Conservation (phyloP, 2,888 invertebrate species). For the Athalia cordata region DNA sequence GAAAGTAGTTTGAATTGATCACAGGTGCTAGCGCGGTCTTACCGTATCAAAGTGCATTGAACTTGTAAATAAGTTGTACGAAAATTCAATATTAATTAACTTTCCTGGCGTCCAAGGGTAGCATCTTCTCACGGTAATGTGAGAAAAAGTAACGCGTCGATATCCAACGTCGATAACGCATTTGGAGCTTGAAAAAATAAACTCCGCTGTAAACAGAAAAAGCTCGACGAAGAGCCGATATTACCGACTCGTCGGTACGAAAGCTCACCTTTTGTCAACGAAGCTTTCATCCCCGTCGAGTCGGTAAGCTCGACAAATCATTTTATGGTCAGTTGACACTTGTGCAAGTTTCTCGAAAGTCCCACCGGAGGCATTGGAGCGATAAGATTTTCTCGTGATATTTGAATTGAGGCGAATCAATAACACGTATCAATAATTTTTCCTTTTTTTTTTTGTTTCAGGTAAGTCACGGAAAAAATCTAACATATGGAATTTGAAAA, state of each 20-base stretch:
- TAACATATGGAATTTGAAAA: too few relatives aligned
- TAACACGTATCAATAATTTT: background rate
- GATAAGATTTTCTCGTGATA: too few relatives aligned
- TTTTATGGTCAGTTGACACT: background rate
- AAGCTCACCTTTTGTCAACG: background rate
- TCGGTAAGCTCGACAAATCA: constrained; percentile 20
- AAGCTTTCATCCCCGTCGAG: constrained; percentile 2
- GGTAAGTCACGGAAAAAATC: constrained; percentile 13
- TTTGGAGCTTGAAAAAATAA: background rate
- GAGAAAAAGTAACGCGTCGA: background rate
- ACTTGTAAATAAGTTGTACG: constrained; percentile 8
- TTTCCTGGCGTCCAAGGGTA: background rate
- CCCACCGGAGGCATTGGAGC: too few relatives aligned
- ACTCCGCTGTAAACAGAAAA: background rate
- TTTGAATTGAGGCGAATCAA: too few relatives aligned
- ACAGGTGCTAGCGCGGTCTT: background rate
- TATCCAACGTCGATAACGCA: background rate
- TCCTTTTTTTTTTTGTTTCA: constrained; percentile 23
- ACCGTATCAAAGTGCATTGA: constrained; percentile 25
- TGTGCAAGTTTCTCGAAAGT: constrained; percentile 1
- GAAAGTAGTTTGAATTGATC: background rate
- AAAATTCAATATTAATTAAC: constrained; percentile 13
- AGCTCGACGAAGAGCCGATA: background rate
- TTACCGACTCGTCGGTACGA: constrained; percentile 35
- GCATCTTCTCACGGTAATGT: constrained; percentile 10